Conservation (phyloP, 2,888 invertebrate genomes). For the Bellardia pandia region DNA sequence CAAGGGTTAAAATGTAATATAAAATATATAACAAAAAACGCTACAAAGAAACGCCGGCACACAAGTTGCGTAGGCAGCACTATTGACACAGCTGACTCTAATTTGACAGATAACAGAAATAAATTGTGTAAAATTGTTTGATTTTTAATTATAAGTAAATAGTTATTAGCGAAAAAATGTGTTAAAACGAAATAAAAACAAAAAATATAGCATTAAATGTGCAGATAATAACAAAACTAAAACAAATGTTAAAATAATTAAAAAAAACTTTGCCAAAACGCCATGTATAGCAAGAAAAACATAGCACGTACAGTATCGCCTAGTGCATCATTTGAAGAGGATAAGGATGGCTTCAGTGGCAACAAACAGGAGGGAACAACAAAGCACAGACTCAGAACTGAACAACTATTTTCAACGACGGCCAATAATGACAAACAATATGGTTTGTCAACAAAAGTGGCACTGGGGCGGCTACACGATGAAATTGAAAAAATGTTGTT, state of each 20-base stretch:
- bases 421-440: constrained; percentile 52
- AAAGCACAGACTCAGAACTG: constrained; percentile 37
- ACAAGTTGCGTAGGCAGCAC: not conserved
- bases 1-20: not conserved
- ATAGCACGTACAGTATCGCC: constrained; percentile 38
- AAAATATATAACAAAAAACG: no score
- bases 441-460: constrained; percentile 88
- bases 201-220: constrained; percentile 8
- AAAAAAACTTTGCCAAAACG: constrained; percentile 24
- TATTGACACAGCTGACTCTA: constrained; percentile 29
- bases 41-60: not conserved
- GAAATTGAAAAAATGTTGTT: constrained; percentile 88
- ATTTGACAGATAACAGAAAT: constrained; percentile 50
- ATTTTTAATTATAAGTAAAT: constrained; percentile 32
- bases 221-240: not conserved
- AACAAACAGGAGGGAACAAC: constrained; percentile 31
- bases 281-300: constrained; percentile 59
- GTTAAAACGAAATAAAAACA: constrained; percentile 9
- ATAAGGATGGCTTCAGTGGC: constrained; percentile 6
- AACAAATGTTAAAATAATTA: constrained; percentile 52
- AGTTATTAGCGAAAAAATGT: constrained; percentile 32
- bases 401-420: not conserved
- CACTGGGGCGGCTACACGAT: constrained; percentile 88
- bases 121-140: constrained; percentile 35
- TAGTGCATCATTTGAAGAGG: constrained; percentile 34